A percentile compares a stretch with the other conserved stretches of the same genome.
Conservation (phyloP, 2,797 vertebrate genomes). For the Mionectes olivaceus region DNA sequence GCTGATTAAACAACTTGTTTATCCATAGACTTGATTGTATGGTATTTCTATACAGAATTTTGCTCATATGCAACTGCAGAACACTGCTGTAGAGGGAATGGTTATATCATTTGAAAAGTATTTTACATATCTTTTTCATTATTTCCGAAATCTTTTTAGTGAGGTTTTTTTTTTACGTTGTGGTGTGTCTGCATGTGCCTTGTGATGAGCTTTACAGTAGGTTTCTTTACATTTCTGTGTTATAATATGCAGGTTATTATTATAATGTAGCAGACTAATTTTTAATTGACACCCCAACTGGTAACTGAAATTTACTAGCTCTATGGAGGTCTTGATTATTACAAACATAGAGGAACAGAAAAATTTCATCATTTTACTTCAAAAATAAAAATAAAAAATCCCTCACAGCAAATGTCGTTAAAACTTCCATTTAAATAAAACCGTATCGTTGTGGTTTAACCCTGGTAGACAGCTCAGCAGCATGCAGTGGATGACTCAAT, state of each 20-base stretch:
- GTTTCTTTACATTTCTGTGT: background rate
- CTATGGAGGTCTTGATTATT: background rate
- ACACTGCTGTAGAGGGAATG: background rate
- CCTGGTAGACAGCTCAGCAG: background rate
- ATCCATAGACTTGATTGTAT: background rate
- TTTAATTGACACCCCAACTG: background rate
- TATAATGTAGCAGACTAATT: background rate
- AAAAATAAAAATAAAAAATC: background rate
- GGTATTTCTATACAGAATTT: background rate
- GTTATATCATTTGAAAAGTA: background rate
- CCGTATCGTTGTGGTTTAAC: background rate
- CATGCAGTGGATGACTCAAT: background rate
- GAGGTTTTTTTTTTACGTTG: background rate
- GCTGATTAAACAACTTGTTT: background rate
- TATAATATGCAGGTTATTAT: background rate
- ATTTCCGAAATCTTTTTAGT: background rate
- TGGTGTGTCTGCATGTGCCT: background rate
- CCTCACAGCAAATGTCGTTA: rapidly evolving
- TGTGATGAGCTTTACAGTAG: background rate
- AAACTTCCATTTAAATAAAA: background rate
- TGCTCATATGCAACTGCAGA: background rate
- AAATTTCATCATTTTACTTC: background rate
- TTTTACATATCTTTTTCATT: background rate
- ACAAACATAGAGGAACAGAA: background rate
- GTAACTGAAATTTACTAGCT: background rate